Conservation (phyloP, 2,797 vertebrate genomes). For the Tapera naevia region DNA sequence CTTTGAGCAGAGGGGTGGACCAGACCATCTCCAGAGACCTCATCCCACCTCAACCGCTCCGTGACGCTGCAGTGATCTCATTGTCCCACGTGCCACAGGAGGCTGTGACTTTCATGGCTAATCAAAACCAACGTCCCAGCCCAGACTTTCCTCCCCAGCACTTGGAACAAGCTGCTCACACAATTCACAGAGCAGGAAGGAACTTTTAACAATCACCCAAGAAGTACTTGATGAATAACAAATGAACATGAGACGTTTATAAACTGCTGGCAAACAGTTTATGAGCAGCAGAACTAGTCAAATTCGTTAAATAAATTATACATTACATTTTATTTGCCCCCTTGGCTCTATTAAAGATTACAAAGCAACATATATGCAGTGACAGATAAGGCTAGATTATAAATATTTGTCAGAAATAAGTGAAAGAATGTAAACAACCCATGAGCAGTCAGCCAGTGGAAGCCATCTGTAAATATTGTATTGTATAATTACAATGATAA, state of each 20-base stretch:
- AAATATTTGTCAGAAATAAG: background rate
- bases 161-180: background rate
- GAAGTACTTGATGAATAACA: background rate
- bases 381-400: background rate
- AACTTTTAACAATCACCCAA: background rate
- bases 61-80: fast-evolving
- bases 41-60: background rate
- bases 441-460: background rate
- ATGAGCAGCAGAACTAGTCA: background rate
- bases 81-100: background rate
- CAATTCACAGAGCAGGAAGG: background rate
- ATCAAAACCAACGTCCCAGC: background rate
- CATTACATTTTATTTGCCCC: background rate
- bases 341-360: background rate
- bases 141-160: background rate
- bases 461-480: background rate
- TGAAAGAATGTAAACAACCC: background rate
- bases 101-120: background rate
- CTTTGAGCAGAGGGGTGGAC: background rate
- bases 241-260: background rate
- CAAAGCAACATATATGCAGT: background rate
- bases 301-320: background rate
- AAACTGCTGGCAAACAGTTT: background rate
- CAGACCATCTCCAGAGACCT: background rate
- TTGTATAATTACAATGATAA: slow-evolving; percentile 5